These are phyloP conservation scores for Rutilus rutilus DNA, from an alignment of 2,113 vertebrate genomes.

Conservation along the genomic window DNA sequence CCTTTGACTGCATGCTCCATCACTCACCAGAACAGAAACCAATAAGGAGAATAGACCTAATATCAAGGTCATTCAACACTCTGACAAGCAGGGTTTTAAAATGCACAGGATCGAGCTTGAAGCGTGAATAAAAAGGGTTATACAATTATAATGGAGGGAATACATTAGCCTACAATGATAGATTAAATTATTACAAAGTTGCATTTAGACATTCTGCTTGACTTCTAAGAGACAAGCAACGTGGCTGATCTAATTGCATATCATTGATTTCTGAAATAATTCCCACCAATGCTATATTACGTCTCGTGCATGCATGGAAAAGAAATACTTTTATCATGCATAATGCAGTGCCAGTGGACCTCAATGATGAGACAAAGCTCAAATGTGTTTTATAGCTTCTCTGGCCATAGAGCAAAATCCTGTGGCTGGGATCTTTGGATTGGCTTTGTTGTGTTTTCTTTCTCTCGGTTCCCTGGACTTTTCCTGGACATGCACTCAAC, in stretches of 20 bases:
- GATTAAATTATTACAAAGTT: not conserved
- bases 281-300: not conserved
- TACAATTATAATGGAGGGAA: not conserved
- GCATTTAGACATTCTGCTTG: not conserved
- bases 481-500: not conserved
- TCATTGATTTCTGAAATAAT: not conserved
- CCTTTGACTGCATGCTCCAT: conserved; percentile 48
- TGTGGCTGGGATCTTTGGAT: conserved; percentile 21
- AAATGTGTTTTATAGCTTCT: conserved; percentile 27
- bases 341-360: conserved; percentile 1
- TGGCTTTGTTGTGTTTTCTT: conserved; percentile 22
- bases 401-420: conserved; percentile 17
- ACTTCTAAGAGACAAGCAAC: not conserved
- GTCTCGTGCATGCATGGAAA: not conserved
- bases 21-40: conserved; percentile 13
- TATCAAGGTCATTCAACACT: conserved; percentile 11
- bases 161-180: not conserved
- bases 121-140: not conserved
- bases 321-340: not conserved
- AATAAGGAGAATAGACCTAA: not conserved
- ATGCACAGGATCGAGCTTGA: not conserved
- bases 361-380: conserved; percentile 7
- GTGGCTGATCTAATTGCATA: not conserved
- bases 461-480: not conserved
- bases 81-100: conserved; percentile 24